Base-by-base conservation (phyloP, 2,113 vertebrate species). In the Cinclus cinclus region DNA sequence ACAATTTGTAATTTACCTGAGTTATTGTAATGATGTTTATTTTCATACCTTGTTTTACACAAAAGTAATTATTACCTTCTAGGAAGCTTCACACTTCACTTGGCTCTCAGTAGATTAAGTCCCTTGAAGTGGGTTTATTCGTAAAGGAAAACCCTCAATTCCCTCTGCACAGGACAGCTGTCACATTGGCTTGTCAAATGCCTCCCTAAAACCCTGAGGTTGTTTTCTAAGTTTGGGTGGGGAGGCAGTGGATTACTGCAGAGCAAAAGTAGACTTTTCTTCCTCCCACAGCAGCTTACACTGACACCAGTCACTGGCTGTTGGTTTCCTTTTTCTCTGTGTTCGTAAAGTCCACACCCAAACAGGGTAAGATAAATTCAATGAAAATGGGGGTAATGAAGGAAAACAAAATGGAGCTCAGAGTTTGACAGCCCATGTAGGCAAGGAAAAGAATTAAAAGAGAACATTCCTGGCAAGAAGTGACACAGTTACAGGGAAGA, bases 51-150 rank as follows among this genome's bases (percentile, higher is more conserved):
- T 24, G 59, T 75, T 83, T 70, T 83, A 86, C 42, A 77, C 30
- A 77, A 49, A 93, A 76, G 35, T 75, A 87, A 94, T 86, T 59
- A 92, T 62, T 85, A 79, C 67, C 41, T 89, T 73, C 69, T 78
- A 49, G 41, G 83, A 82, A 95, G 75, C 53, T 46, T 83, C 30
- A 50, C 39, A 49, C 25, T 70, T 78, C 53, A 81, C 55, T 78
- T 35, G 2, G 16, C 55, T 73, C 83, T 91, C 44, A 37, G 60
- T 18, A 76, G 77, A 81, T 69, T 75, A 90, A 82, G 59, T 87
- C 76, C 21, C 67, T 70, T n/a, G 27, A 79, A 94, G 68, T 31
- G 53, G 58, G 55, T 41, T 90, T 93, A 69, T 19, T 63, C 0
- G 0, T 55, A 60, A 41, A 86, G 73, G 39, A 71, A 59, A 87